These are phyloP conservation scores for Agapornis canus DNA, from an alignment of 2,797 vertebrate species.

Conservation along the genomic window DNA sequence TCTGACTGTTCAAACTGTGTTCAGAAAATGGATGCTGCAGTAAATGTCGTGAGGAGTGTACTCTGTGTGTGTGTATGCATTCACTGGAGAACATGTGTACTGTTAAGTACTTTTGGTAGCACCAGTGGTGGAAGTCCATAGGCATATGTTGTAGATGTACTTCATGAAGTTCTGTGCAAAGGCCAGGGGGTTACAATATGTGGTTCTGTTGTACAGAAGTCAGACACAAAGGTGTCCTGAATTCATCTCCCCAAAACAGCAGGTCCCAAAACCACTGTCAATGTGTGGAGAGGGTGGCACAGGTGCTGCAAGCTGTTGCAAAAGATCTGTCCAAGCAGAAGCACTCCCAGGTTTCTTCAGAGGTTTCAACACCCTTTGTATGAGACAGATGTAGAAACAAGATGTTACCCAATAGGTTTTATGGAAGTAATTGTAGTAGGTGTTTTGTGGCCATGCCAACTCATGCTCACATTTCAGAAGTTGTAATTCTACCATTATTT, in stretches of 20 bases:
- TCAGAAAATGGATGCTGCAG: background rate
- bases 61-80: background rate
- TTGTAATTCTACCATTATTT: background rate
- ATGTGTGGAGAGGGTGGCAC: background rate
- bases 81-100: background rate
- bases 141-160: background rate
- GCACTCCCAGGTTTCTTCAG: background rate
- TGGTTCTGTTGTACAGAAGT: background rate
- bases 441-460: background rate
- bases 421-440: background rate
- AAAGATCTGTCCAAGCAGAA: background rate
- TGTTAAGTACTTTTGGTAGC: background rate
- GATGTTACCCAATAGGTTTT: background rate
- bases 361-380: background rate
- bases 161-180: background rate
- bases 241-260: background rate
- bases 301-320: background rate
- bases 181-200: background rate
- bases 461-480: background rate
- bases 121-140: background rate
- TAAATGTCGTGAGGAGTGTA: background rate
- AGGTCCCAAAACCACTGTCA: background rate
- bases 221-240: background rate
- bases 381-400: background rate
- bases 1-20: background rate